Conservation (phyloP, 1,140 invertebrate species). For the Sitophilus oryzae region DNA sequence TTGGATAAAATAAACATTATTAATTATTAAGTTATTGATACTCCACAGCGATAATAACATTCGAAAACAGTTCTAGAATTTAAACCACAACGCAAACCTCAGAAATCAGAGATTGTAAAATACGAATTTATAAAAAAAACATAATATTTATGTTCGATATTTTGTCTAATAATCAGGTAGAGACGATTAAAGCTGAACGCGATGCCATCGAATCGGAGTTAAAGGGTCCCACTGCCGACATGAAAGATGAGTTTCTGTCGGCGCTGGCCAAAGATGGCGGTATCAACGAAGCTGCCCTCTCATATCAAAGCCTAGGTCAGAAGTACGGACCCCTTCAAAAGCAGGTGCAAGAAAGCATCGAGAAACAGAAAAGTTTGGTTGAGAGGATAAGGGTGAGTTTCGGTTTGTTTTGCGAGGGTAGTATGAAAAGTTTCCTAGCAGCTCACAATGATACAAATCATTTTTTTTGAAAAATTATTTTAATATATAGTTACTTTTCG, state of each 20-base stretch:
- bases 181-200: constrained; percentile 81
- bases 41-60: too few relatives aligned
- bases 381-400: constrained; percentile 64
- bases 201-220: constrained; percentile 84
- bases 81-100: too few relatives aligned
- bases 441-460: too few relatives aligned
- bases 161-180: too few relatives aligned
- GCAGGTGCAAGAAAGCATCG: constrained; percentile 70
- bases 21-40: too few relatives aligned
- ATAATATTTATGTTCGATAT: too few relatives aligned
- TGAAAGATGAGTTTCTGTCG: constrained; percentile 75
- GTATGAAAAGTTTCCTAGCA: not conserved
- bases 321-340: constrained; percentile 77
- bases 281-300: constrained; percentile 80
- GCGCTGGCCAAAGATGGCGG: constrained; percentile 78
- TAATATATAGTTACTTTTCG: too few relatives aligned
- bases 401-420: constrained; percentile 7
- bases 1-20: not conserved
- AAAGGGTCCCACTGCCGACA: constrained; percentile 76
- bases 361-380: constrained; percentile 73
- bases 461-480: too few relatives aligned
- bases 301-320: constrained; percentile 68
- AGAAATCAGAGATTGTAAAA: too few relatives aligned
- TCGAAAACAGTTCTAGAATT: too few relatives aligned
- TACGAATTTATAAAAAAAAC: too few relatives aligned